Conservation (phyloP, 2,888 invertebrate species). For the Acleris sparsana region DNA sequence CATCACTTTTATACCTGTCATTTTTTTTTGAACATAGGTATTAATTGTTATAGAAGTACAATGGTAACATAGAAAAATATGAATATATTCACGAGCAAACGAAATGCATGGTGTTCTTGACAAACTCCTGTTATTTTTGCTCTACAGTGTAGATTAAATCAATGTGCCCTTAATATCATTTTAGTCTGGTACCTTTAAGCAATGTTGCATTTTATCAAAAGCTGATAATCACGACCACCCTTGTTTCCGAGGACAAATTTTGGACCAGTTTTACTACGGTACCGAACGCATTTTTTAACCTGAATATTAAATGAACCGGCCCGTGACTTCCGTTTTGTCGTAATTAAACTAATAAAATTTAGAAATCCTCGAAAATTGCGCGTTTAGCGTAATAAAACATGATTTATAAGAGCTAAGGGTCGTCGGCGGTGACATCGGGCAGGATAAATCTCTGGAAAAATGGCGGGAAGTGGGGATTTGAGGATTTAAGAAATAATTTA, state of each 20-base stretch:
- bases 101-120: too few species aligned
- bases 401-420: conserved; percentile 56
- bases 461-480: conserved; percentile 45
- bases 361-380: conserved; percentile 49
- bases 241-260: too few species aligned
- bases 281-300: conserved; percentile 1
- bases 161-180: too few species aligned
- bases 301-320: conserved; percentile 41
- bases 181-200: not conserved
- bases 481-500: conserved; percentile 18
- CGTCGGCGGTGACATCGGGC: conserved; percentile 44
- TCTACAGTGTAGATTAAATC: too few species aligned
- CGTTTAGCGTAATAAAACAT: conserved; percentile 57
- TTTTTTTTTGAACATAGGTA: too few species aligned
- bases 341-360: conserved; percentile 52
- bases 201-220: not conserved
- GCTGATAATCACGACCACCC: too few species aligned
- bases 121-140: too few species aligned
- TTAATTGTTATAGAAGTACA: too few species aligned
- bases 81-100: too few species aligned
- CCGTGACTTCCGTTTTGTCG: conserved; percentile 41
- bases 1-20: too few species aligned
- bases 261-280: too few species aligned
- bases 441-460: conserved; percentile 59
- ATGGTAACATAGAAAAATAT: too few species aligned